Base-by-base conservation (phyloP, 2,797 vertebrate species). In the Falco columbarius region DNA sequence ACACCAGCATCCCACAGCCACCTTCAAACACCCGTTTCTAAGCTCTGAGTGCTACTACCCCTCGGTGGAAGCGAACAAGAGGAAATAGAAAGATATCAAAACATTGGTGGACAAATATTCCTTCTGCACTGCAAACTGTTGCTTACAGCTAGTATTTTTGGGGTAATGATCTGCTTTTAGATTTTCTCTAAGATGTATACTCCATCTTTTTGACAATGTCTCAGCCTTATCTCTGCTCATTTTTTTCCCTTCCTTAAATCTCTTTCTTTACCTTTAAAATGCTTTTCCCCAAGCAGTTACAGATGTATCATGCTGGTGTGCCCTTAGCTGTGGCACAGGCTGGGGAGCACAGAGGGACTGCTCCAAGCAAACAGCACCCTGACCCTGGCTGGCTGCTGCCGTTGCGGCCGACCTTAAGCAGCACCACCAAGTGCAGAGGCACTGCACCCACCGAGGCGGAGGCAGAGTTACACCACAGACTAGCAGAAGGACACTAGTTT, bases 131-230 rank as follows among this genome's bases (percentile, higher is more conserved):
- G 66, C 80, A 84, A 97, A 72, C 93, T 91, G 42, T 95, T 97
- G 94, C 95, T 97, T 91, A 81, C 90, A 97, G 96, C 94, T 27
- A 94, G 85, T 93, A 95, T 96, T 95, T 96, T 81, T 40, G 23
- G 71, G 89, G 89, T 90, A 96, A 95, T 86, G 90, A 97, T 96
- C 91, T 90, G 79, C 89, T 91, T 95, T 93, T 86, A 95, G 96
- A 91, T 97, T 95, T 96, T 94, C 84, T 59, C 81, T 4, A 27
- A 86, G 82, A 95, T 89, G 94, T 86, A 81, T 93, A 95, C 94
- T 95, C 94, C 94, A 95, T 97, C 91, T 96, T 85, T 91, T 86
- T 94, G 95, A 90, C 91, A 66, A 51, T 42, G 79, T 73, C 93
- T 96, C 90, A 70, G 95, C 85, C 91, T 96, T 97, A 96, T 96